These are phyloP conservation scores for Papilio dardanus DNA, from an alignment of 1,140 invertebrate genomes.

Conservation along the genomic window DNA sequence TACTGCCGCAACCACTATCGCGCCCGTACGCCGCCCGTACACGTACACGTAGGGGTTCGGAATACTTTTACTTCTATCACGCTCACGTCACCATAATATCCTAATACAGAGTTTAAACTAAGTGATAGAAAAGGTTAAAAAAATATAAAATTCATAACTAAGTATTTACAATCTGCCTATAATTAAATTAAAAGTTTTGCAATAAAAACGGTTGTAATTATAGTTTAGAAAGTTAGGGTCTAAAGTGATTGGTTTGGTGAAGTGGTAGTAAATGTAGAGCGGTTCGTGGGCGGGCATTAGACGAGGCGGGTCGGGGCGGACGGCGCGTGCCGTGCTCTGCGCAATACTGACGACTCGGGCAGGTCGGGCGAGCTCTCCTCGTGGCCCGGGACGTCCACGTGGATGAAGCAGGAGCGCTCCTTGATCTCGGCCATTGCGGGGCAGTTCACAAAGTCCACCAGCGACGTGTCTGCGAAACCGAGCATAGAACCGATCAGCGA, in stretches of 20 bases:
- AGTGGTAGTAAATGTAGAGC: neutral
- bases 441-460: constrained; percentile 90
- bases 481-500: constrained; percentile 21
- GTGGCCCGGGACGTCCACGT: constrained; percentile 94
- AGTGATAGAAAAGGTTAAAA: neutral
- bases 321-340: neutral
- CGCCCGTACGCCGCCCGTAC: neutral
- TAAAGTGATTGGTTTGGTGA: no score
- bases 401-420: constrained; percentile 93
- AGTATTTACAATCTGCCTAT: no score
- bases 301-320: no score
- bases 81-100: neutral
- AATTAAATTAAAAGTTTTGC: no score
- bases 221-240: no score
- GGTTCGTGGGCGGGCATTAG: neutral
- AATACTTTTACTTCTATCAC: neutral
- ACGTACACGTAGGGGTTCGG: neutral
- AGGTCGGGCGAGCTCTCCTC: constrained; percentile 86
- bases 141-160: no score
- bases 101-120: neutral
- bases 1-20: neutral
- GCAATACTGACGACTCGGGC: constrained; percentile 64
- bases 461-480: constrained; percentile 85
- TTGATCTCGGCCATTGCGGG: constrained; percentile 93
- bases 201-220: no score